A percentile compares a stretch with the other conserved stretches of the same genome.
Evolutionary conservation across 2,113 vertebrate species (phyloP).

Genomic region (Cheilinus undulatus): DNA sequence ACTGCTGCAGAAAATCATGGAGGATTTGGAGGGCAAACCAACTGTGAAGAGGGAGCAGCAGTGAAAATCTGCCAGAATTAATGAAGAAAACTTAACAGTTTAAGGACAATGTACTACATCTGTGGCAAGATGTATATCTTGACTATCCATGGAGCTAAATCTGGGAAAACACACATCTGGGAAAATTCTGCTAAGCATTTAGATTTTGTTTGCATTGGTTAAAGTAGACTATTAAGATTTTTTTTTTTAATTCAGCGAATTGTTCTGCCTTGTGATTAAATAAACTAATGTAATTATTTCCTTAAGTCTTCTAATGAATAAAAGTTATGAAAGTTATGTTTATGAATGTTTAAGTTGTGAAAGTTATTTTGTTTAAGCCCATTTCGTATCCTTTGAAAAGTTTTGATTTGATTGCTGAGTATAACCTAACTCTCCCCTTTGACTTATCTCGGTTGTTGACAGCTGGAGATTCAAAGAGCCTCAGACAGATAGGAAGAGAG

Average conservation of each 20-base stretch:
- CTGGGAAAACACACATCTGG: too few species aligned
- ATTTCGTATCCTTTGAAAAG: too few species aligned
- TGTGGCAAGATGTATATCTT: neutral
- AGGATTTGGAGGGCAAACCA: conserved; percentile 85
- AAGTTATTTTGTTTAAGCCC: neutral
- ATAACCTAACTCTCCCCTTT: conserved; percentile 31
- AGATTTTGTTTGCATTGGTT: neutral
- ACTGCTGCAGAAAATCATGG: conserved; percentile 85
- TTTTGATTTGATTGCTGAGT: too few species aligned
- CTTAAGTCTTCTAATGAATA: conserved; percentile 41
- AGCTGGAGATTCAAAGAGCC: conserved; percentile 26
- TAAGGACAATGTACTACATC: neutral
- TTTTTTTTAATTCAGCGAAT: neutral
- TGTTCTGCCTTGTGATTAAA: neutral
- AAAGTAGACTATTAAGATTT: neutral
- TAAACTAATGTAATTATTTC: neutral
- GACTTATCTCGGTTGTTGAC: conserved; percentile 14
- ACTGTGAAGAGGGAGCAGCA: conserved; percentile 57
- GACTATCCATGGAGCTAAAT: neutral
- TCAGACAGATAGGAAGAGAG: conserved; percentile 17
- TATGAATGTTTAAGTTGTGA: neutral
- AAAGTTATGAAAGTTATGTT: conserved; percentile 29
- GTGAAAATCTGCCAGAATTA: neutral
- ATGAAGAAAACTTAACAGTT: neutral
- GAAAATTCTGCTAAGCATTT: too few species aligned